phyloP scores from a whole-genome alignment of 2,797 vertebrate genomes.

The Enteromius trimaculatus region DNA sequence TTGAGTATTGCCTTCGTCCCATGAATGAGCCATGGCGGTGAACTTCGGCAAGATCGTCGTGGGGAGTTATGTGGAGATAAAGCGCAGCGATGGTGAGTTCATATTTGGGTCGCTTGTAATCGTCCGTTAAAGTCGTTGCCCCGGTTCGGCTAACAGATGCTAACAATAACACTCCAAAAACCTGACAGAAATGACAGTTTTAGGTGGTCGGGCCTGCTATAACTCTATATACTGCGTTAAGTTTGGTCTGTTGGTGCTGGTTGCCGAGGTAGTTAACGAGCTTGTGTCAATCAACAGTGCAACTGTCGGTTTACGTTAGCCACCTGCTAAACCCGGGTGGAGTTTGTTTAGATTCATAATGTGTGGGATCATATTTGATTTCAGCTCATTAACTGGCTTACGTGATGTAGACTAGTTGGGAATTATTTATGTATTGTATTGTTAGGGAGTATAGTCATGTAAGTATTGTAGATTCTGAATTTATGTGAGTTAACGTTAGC shows the following conservation, averaged over 20 bases:
- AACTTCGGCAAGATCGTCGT: constrained; percentile 93
- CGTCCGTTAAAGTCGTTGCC: constrained; percentile 42
- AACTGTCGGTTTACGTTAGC: constrained; percentile 29
- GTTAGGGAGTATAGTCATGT: not conserved
- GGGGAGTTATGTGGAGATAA: constrained; percentile 95
- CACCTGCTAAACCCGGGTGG: constrained; percentile 38
- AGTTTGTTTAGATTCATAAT: constrained; percentile 19
- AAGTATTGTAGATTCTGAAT: not conserved
- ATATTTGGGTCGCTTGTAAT: constrained; percentile 31
- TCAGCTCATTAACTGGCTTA: not conserved
- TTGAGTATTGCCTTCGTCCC: not conserved
- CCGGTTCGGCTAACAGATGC: constrained; percentile 30
- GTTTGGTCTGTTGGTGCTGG: constrained; percentile 11
- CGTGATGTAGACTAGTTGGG: not conserved
- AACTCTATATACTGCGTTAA: not conserved
- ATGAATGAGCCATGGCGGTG: constrained; percentile 84
- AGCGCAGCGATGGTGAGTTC: constrained; percentile 95
- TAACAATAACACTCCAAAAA: not conserved
- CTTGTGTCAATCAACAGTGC: constrained; percentile 41
- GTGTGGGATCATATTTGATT: not conserved
- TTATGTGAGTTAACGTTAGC: constrained; percentile 1
- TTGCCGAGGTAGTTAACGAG: constrained; percentile 34
- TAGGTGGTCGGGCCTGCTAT: not conserved
- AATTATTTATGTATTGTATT: not conserved
- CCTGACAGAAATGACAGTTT: not conserved